Evolutionary conservation across 2,113 vertebrate genomes (phyloP).

Genomic region (Pao palembangensis): DNA sequence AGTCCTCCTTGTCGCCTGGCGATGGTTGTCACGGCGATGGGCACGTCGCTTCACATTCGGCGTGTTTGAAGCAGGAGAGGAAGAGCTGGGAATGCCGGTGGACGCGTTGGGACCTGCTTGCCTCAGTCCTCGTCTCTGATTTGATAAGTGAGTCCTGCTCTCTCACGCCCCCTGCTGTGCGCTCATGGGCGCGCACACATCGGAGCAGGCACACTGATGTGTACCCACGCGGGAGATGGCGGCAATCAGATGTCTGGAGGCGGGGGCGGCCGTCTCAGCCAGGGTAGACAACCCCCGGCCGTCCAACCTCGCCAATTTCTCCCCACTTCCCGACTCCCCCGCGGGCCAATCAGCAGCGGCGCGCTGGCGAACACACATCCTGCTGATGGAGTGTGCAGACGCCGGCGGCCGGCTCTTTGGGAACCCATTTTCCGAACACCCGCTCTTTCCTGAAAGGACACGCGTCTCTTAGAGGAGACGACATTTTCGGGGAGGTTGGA

Average conservation of each 20-base stretch:
- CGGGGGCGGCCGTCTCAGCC: not conserved
- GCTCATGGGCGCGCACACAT: conserved; percentile 36
- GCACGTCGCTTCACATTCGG: too few relatives aligned
- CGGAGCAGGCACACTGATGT: conserved; percentile 50
- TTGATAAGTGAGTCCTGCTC: conserved; percentile 20
- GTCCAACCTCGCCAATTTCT: conserved; percentile 46
- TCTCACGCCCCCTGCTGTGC: conserved; percentile 35
- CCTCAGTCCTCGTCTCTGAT: not conserved
- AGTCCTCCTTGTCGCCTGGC: too few relatives aligned
- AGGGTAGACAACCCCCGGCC: too few relatives aligned
- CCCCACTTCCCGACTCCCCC: conserved; percentile 60
- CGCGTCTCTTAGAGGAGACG: too few relatives aligned
- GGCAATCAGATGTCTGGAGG: conserved; percentile 66
- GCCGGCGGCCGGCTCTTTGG: conserved; percentile 32
- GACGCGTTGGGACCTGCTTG: too few relatives aligned
- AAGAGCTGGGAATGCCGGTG: too few relatives aligned
- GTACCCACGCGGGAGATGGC: conserved; percentile 60
- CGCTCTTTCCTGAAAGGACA: conserved; percentile 16
- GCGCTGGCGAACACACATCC: conserved; percentile 55
- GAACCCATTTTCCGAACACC: conserved; percentile 27
- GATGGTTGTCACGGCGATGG: too few relatives aligned
- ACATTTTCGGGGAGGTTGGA: too few relatives aligned
- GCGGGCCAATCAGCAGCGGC: conserved; percentile 55
- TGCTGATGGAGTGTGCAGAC: conserved; percentile 45
- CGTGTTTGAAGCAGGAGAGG: too few relatives aligned